Percentiles rank a stretch among this genome's conserved stretches.
Conservation (phyloP, 2,113 vertebrate species). For the Ictidomys tridecemlineatus region DNA sequence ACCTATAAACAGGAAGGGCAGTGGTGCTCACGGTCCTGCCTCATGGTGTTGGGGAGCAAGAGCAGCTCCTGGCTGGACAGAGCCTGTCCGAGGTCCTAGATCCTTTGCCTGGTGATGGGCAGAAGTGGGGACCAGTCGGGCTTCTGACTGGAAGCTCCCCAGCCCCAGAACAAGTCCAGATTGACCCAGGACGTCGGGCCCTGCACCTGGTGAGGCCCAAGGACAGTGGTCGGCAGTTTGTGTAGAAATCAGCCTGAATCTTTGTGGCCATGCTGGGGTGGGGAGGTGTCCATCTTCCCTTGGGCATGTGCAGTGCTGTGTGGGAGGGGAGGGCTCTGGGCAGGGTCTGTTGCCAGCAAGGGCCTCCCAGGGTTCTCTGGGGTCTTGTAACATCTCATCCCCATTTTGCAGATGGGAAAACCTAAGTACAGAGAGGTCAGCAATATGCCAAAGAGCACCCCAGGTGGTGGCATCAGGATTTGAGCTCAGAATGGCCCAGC, state of each 20-base stretch:
- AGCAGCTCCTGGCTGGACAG: neutral
- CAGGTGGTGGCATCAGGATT: neutral
- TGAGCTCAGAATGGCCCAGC: neutral
- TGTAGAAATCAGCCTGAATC: neutral
- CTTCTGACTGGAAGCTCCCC: neutral
- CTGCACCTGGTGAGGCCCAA: neutral
- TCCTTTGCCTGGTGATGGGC: neutral
- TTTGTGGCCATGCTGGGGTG: neutral
- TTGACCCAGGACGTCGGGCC: neutral
- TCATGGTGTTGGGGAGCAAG: neutral
- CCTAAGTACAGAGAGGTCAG: neutral
- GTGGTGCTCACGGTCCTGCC: neutral
- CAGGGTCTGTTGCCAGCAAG: neutral
- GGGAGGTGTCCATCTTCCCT: neutral
- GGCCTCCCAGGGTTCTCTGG: neutral
- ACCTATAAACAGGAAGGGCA: neutral
- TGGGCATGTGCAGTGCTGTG: fast-evolving
- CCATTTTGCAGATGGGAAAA: neutral
- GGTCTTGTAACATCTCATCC: neutral
- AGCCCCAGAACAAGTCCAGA: neutral
- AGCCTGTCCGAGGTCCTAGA: neutral
- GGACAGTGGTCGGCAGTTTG: neutral
- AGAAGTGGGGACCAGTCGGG: fast-evolving
- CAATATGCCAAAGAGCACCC: neutral
- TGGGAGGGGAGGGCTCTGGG: neutral